Percentiles rank a stretch among this genome's conserved stretches.
Conservation (phyloP, 2,113 vertebrate species). For the Oceanodroma tethys region DNA sequence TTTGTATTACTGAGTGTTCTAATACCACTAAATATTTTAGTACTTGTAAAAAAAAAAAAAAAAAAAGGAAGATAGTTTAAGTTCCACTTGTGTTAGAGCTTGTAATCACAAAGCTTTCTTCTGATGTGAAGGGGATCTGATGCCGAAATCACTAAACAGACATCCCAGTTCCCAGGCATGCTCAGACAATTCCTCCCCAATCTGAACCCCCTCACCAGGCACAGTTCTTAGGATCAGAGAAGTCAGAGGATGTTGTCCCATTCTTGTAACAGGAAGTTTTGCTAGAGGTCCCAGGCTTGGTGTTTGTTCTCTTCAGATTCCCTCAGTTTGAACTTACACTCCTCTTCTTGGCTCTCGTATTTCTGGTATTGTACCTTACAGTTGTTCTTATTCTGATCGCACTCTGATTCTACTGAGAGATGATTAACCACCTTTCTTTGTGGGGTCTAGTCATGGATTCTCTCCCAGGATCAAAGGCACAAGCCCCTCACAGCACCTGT, state of each 20-base stretch:
- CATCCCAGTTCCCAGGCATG: background rate
- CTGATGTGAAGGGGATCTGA: background rate
- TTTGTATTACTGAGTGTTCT: background rate
- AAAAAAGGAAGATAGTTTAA: too few species aligned
- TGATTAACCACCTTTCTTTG: background rate
- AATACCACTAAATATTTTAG: background rate
- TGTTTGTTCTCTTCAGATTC: background rate
- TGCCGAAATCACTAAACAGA: background rate
- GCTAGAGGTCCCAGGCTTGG: background rate
- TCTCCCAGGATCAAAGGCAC: background rate
- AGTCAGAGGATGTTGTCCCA: background rate
- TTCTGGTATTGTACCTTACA: background rate
- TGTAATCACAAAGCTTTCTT: background rate
- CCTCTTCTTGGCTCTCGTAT: background rate
- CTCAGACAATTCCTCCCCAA: background rate
- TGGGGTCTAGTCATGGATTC: background rate
- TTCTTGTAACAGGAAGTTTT: background rate
- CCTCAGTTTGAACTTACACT: background rate
- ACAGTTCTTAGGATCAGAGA: background rate
- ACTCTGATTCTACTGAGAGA: background rate
- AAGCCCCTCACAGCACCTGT: background rate
- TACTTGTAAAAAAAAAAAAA: too few species aligned
- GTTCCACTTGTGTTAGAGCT: background rate
- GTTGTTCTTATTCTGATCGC: background rate
- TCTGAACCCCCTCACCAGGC: background rate